A percentile compares a stretch with the other conserved stretches of the same genome.
Conservation (phyloP, 2,797 vertebrate species). For the Emys orbicularis region DNA sequence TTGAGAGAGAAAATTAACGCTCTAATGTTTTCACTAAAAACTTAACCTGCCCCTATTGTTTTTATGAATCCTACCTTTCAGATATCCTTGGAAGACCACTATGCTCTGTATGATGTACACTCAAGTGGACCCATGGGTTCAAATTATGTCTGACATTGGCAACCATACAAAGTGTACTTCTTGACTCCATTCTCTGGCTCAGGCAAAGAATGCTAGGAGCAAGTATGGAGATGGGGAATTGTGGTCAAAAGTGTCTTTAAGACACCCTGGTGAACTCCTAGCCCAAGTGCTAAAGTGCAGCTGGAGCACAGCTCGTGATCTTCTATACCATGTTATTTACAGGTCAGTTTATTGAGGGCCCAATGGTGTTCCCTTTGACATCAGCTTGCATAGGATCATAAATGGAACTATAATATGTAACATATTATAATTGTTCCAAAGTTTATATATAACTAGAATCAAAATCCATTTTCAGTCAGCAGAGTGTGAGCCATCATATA, state of each 20-base stretch:
- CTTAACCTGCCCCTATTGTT: neutral
- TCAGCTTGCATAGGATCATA: neutral
- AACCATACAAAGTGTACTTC: neutral
- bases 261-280: neutral
- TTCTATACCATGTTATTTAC: neutral
- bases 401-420: neutral
- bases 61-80: neutral
- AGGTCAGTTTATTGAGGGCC: neutral
- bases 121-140: neutral
- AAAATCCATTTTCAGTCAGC: neutral
- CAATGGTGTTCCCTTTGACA: neutral
- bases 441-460: neutral
- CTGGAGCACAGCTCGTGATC: neutral
- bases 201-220: neutral
- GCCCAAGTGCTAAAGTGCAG: neutral
- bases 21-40: neutral
- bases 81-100: neutral
- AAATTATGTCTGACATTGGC: neutral
- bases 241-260: neutral
- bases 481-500: neutral
- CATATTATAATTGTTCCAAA: neutral
- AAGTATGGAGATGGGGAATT: neutral
- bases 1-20: fast-evolving
- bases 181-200: neutral
- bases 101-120: fast-evolving